Evolutionary conservation across 2,113 vertebrate genomes (phyloP), one percentile per base, ranked within the genome.

Genomic region (Seriola quinqueradiata): DNA sequence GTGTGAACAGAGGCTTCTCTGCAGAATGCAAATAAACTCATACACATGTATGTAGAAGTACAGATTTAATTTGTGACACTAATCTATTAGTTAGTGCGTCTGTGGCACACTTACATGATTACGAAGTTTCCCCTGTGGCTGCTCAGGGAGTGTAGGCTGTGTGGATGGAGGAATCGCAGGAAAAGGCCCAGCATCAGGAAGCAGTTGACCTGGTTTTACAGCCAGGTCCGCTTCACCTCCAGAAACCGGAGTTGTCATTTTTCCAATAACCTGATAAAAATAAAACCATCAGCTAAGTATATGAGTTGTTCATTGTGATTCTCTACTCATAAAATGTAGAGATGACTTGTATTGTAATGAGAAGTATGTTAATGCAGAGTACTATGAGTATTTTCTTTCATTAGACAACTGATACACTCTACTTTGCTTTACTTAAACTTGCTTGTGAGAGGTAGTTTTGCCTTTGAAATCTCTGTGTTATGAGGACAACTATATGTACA

Each of bases 141-240:
- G 52, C n/a, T 91, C 40, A 25, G 72, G 61, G 14, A 42, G 72
- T 46, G 50, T 4, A 7, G 86, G 7, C 16, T 60, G 80, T 68
- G 71, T 70, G 25, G 69, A 57, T 68, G 85, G 55, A 67, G 87
- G 67, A 50, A 95, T 92, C 64, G 79, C 90, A 91, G 94, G 83
- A 83, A 96, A 90, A 77, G 94, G 92, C 65, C 40, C 68, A 25
- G 71, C 78, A 1, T 84, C 40, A 44, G 87, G 75, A 14, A 57
- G 65, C 42, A 25, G 78, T 19, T 59, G 86, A 77, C 23, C 68
- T 55, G 84, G 65, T 76, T 89, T 86, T 12, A 64, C 64, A 36
- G 71, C 16, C 34, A 14, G n/a, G 21, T 91, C 94, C 36, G 83
- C 59, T 84, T 86, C 86, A 17, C 3, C 69, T 64, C 32, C 61